Base-by-base conservation (phyloP, 2,797 vertebrate genomes). In the Furcifer pardalis region DNA sequence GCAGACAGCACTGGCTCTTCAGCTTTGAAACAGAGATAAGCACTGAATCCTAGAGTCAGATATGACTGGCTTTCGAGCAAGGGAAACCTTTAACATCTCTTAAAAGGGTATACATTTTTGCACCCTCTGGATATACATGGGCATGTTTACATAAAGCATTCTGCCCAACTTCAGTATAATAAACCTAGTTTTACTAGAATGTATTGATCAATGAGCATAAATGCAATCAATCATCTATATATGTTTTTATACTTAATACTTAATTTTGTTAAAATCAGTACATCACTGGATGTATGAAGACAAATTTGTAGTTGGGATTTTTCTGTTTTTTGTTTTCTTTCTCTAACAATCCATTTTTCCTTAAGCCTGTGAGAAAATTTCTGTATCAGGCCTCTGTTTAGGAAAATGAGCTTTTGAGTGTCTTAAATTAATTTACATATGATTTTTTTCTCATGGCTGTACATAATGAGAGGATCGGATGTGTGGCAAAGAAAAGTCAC, bases 351-450 rank as follows among this genome's bases (percentile, higher is more conserved):
- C 30, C 49, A 44, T 23, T 17, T 73, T 68, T 7, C 66, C 10
- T 79, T 17, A 35, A 8, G 30, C 27, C 37, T 23, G 59, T 75
- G 69, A 44, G 30, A 32, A 74, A n/a, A 52, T 60, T 10, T 69
- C 23, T 76, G 32, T 15, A 46, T 10, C 27, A 56, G n/a, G 49
- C 62, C 49, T 60, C 19, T 40, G n/a, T 81, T 76, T 68, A 81
- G 40, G 63, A 46, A 75, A 81, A 77, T 87, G 42, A 63, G 44
- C 19, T 84, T 52, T n/a, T 40, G 30, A 73, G 32, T 84, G 69
- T 74, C 19, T 60, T 81, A 44, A 73, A 46, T 42, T 74, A 46
- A 79, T 65, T 65, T 44, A 12, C 77, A 42, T 63, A 30, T 65
- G 40, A 52, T 35, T 79, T 37, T n/a, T 49, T 42, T 2, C 37